Evolutionary conservation across 2,888 invertebrate genomes (phyloP).

Genomic region (Tetramorium bicarinatum): DNA sequence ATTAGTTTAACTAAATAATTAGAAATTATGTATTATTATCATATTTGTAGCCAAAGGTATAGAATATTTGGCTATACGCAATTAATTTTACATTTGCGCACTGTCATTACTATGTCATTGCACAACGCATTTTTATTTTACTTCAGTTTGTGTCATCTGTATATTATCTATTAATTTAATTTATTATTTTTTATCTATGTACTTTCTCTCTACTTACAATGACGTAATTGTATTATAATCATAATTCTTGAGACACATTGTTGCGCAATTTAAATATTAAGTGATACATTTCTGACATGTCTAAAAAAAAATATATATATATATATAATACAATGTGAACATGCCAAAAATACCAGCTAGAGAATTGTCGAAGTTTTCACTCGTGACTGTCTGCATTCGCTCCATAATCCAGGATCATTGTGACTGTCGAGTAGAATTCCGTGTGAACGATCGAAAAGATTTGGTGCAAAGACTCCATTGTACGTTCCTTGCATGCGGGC

Average conservation of each 20-base stretch:
- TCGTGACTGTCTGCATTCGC: conserved; percentile 61
- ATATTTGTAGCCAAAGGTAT: not conserved
- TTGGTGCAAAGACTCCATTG: conserved; percentile 49
- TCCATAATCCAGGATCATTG: conserved; percentile 61
- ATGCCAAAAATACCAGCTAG: conserved; percentile 60
- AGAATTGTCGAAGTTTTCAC: conserved; percentile 60
- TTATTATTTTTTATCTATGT: not conserved
- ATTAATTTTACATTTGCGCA: not conserved
- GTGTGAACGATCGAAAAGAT: conserved; percentile 64
- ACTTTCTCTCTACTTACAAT: not conserved
- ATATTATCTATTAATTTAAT: conserved; percentile 1
- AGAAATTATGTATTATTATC: not conserved
- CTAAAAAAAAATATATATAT: not conserved
- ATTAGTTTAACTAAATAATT: conserved; percentile 5
- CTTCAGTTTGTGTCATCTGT: not conserved
- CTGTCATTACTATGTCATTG: not conserved
- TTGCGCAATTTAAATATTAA: not conserved
- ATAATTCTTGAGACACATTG: not conserved
- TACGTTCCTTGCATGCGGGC: conserved; percentile 44
- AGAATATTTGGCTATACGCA: not conserved
- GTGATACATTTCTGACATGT: not conserved
- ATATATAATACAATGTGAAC: not conserved
- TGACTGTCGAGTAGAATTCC: conserved; percentile 56
- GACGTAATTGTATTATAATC: not conserved
- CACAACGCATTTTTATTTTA: not conserved